These are phyloP conservation scores for Cheilosia pagana DNA, from an alignment of 2,888 invertebrate species.

Conservation along the genomic window DNA sequence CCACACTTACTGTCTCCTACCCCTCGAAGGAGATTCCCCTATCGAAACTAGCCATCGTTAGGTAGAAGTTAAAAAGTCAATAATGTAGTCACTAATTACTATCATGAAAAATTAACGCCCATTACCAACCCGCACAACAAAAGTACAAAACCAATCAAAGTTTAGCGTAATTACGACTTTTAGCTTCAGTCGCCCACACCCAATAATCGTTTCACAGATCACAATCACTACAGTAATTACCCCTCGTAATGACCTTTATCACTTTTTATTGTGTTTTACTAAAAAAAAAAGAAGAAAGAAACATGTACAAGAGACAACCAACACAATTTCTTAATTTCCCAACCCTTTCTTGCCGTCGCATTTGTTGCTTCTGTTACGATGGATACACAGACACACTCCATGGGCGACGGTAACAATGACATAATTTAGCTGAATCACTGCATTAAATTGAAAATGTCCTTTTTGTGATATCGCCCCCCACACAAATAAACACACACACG, in stretches of 20 bases:
- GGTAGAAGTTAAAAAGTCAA: conserved; percentile 22
- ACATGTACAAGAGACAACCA: conserved; percentile 9
- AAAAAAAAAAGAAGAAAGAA: not conserved
- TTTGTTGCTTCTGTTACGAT: conserved; percentile 31
- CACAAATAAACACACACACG: not conserved
- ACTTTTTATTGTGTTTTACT: conserved; percentile 47
- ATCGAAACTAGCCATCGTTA: conserved; percentile 34
- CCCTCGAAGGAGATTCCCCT: not conserved
- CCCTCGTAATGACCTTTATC: conserved; percentile 67
- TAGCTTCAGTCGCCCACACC: conserved; percentile 12
- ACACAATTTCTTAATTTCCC: conserved; percentile 64
- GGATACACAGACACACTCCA: conserved; percentile 7
- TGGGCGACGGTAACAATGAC: conserved; percentile 47
- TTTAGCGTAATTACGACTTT: conserved; percentile 54
- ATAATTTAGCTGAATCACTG: conserved; percentile 68
- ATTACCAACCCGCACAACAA: not conserved
- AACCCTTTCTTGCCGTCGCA: conserved; percentile 12
- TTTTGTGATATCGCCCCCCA: conserved; percentile 13
- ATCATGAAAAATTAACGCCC: conserved; percentile 51
- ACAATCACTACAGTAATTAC: conserved; percentile 66
- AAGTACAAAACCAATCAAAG: conserved; percentile 10
- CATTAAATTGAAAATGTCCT: conserved; percentile 65
- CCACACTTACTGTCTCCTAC: not conserved
- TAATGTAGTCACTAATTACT: conserved; percentile 56
- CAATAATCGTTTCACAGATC: conserved; percentile 64